These are phyloP conservation scores for Vandiemenella viatica DNA, from an alignment of 2,888 invertebrate genomes.

Conservation along the genomic window DNA sequence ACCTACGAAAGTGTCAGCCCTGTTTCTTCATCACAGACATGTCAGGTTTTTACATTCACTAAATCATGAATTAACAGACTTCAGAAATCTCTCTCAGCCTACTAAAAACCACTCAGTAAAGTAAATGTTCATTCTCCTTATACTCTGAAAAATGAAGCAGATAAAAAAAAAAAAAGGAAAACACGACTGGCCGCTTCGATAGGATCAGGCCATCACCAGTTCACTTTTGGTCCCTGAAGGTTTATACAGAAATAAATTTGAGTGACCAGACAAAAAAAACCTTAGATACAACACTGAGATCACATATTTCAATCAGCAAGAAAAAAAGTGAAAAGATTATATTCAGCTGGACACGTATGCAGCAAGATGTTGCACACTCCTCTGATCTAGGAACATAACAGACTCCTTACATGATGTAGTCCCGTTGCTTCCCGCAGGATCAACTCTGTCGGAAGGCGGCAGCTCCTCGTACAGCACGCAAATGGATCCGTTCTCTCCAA, in stretches of 20 bases:
- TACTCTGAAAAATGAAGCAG: too few relatives aligned
- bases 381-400: slow-evolving; percentile 18
- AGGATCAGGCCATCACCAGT: too few relatives aligned
- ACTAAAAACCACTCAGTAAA: too few relatives aligned
- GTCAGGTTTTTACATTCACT: not conserved
- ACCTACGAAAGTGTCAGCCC: slow-evolving; percentile 14
- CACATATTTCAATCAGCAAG: too few relatives aligned
- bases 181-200: too few relatives aligned
- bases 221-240: too few relatives aligned
- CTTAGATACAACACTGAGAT: too few relatives aligned
- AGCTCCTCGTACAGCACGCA: slow-evolving; percentile 36
- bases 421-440: not conserved
- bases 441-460: not conserved
- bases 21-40: slow-evolving; percentile 10
- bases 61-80: not conserved
- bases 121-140: too few relatives aligned
- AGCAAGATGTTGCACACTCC: slow-evolving; percentile 17
- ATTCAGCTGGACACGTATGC: slow-evolving; percentile 21
- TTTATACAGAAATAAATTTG: too few relatives aligned
- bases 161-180: too few relatives aligned
- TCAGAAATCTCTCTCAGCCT: not conserved
- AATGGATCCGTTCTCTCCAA: slow-evolving; percentile 47
- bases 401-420: slow-evolving; percentile 18
- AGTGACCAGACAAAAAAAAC: too few relatives aligned
- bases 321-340: too few relatives aligned